A percentile compares a stretch with the other conserved stretches of the same genome.
These are phyloP conservation scores for Goniozus legneri DNA, from an alignment of 1,140 invertebrate species.

Conservation along the genomic window DNA sequence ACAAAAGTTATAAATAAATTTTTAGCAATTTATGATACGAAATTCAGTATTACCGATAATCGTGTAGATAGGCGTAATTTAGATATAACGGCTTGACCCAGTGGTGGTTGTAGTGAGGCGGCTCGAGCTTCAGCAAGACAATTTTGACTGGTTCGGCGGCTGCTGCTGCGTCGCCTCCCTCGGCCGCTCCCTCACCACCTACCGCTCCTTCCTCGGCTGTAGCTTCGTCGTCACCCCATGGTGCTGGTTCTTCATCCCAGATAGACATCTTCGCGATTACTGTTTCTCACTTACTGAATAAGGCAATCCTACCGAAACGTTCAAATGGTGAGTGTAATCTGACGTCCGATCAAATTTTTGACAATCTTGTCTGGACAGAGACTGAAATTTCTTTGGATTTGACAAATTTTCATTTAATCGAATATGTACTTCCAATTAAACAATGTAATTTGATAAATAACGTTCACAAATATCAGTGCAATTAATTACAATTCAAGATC, in stretches of 20 bases:
- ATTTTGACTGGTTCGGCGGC: constrained; percentile 10
- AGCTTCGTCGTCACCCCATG: constrained; percentile 38
- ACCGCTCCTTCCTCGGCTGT: constrained; percentile 22
- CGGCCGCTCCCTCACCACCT: constrained; percentile 25
- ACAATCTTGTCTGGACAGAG: no score
- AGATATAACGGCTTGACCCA: constrained; percentile 76
- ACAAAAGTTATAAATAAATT: no score
- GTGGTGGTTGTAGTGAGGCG: constrained; percentile 61
- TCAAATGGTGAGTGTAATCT: not conserved
- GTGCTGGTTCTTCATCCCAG: constrained; percentile 45
- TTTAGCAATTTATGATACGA: no score
- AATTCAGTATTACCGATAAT: constrained; percentile 65
- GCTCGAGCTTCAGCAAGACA: constrained; percentile 35
- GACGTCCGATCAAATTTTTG: not conserved
- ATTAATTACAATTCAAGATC: no score
- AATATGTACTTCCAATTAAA: no score
- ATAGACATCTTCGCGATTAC: constrained; percentile 17
- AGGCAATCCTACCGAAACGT: not conserved
- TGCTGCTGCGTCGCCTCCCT: constrained; percentile 5
- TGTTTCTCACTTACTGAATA: not conserved
- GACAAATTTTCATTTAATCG: no score
- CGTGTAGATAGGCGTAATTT: constrained; percentile 77
- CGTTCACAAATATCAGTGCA: no score
- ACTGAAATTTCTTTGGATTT: no score
- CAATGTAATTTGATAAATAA: no score